Conservation (phyloP, 1,140 invertebrate genomes). For the Danaus plexippus region DNA sequence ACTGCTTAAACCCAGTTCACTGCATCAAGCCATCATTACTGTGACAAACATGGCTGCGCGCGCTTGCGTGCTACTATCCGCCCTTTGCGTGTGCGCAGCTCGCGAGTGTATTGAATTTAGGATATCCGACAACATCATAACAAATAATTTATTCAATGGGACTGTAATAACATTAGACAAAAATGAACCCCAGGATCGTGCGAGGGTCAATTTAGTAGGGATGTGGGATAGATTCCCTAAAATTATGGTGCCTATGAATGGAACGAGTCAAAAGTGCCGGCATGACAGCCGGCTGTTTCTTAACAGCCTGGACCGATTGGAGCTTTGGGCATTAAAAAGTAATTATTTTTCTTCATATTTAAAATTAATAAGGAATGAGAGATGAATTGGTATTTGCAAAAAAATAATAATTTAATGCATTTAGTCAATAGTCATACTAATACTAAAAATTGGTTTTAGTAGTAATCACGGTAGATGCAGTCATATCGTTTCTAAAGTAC, state of each 20-base stretch:
- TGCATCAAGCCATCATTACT: constrained; percentile 36
- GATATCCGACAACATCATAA: constrained; percentile 32
- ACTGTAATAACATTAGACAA: constrained; percentile 46
- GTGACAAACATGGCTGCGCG: constrained; percentile 46
- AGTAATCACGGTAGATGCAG: too few species aligned
- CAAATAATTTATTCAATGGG: constrained; percentile 45
- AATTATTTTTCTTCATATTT: constrained; percentile 33
- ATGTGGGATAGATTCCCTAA: constrained; percentile 60
- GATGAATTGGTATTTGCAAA: too few species aligned
- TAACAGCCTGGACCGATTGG: constrained; percentile 62
- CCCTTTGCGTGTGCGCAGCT: constrained; percentile 31
- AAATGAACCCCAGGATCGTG: constrained; percentile 45
- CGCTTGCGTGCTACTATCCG: constrained; percentile 44
- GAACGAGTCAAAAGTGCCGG: constrained; percentile 58
- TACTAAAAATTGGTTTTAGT: too few species aligned
- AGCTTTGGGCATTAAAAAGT: constrained; percentile 76
- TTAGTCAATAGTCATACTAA: too few species aligned
- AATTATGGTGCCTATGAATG: constrained; percentile 55
- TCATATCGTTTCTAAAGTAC: too few species aligned
- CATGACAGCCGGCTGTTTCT: constrained; percentile 57
- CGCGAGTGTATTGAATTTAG: constrained; percentile 62
- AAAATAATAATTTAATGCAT: too few species aligned
- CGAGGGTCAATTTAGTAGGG: constrained; percentile 38
- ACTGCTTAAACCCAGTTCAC: constrained; percentile 20
- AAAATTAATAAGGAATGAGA: too few species aligned